Evolutionary conservation across 2,888 invertebrate species (phyloP).

Genomic region (Morpho helenor): DNA sequence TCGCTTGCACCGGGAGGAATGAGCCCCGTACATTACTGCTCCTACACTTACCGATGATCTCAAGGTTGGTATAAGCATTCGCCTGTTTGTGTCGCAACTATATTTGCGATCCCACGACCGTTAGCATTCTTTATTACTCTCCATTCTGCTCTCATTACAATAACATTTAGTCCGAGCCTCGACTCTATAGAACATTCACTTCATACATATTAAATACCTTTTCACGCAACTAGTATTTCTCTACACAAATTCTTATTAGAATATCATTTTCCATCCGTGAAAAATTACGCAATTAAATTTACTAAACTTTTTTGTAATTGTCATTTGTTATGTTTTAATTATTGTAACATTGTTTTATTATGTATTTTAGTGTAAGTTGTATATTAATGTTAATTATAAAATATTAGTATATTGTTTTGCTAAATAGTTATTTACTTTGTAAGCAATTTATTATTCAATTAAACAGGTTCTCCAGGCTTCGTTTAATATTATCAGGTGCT

Average conservation of each 20-base stretch:
- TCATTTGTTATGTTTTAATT: too few relatives aligned
- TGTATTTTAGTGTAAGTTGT: too few relatives aligned
- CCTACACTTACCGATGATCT: constrained; percentile 77
- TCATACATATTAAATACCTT: constrained; percentile 30
- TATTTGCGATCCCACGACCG: constrained; percentile 55
- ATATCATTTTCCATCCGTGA: not conserved
- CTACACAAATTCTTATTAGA: constrained; percentile 24
- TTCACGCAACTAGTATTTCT: constrained; percentile 18
- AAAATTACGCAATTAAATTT: too few relatives aligned
- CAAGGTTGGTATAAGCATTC: constrained; percentile 62
- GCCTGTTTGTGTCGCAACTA: constrained; percentile 52
- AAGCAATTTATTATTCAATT: too few relatives aligned
- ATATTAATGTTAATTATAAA: too few relatives aligned
- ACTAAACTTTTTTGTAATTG: too few relatives aligned
- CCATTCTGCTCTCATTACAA: constrained; percentile 61
- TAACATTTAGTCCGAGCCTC: constrained; percentile 35
- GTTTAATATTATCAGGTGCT: not conserved
- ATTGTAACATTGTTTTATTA: too few relatives aligned
- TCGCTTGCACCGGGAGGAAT: constrained; percentile 73
- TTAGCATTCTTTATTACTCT: constrained; percentile 56
- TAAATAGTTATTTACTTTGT: too few relatives aligned
- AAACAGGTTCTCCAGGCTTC: too few relatives aligned
- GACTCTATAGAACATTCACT: constrained; percentile 42
- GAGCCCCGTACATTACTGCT: constrained; percentile 73
- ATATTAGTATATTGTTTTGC: too few relatives aligned